Evolutionary conservation across 2,113 vertebrate genomes (phyloP).

Genomic region (Mormyrus lacerda): DNA sequence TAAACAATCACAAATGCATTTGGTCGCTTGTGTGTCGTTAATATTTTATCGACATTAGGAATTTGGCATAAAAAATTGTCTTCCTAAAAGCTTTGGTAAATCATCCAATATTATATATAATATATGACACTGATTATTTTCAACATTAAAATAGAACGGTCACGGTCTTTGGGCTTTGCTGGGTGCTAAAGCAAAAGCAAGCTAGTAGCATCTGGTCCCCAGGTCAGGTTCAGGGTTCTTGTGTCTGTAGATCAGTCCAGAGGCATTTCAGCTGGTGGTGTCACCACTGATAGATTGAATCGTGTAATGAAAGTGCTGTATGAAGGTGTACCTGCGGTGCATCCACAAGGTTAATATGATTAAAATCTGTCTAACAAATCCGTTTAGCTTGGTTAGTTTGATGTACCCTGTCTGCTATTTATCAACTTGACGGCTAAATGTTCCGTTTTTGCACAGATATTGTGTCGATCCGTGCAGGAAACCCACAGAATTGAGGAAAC

Average conservation of each 20-base stretch:
- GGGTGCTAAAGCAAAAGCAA: neutral
- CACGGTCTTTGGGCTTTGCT: neutral
- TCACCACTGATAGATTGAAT: neutral
- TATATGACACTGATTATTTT: neutral
- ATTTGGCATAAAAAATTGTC: neutral
- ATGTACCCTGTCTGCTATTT: neutral
- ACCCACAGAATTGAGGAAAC: neutral
- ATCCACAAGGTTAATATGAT: neutral
- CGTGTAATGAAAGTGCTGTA: neutral
- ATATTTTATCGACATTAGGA: neutral
- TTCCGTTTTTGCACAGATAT: neutral
- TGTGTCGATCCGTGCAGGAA: neutral
- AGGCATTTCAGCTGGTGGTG: neutral
- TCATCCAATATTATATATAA: neutral
- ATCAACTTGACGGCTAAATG: neutral
- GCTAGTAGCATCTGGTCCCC: neutral
- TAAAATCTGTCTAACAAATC: neutral
- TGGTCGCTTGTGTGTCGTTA: neutral
- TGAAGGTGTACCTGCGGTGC: neutral
- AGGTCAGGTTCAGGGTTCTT: neutral
- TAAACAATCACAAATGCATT: neutral
- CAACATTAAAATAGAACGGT: neutral
- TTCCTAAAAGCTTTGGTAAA: neutral
- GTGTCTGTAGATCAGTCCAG: neutral
- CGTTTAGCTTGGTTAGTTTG: neutral